Conservation (phyloP, 2,113 vertebrate species). For the Psammodynastes pulverulentus region DNA sequence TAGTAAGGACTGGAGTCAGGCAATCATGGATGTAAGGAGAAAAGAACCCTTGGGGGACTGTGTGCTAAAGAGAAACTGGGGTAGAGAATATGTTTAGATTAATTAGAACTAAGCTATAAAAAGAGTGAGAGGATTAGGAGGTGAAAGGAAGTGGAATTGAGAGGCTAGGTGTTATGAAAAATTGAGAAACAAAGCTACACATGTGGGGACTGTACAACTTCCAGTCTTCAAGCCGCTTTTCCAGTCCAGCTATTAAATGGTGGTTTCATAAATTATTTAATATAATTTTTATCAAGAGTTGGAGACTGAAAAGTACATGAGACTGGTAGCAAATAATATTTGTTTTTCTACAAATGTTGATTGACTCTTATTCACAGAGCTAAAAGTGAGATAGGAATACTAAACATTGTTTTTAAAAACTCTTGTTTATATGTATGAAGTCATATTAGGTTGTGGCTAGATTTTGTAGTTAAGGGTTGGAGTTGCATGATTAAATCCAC, state of each 20-base stretch:
- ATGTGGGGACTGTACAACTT: neutral
- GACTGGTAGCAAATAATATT: neutral
- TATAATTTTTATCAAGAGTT: neutral
- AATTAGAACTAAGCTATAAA: neutral
- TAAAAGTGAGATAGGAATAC: neutral
- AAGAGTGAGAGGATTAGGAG: neutral
- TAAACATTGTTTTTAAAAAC: neutral
- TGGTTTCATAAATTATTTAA: neutral
- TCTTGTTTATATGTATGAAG: neutral
- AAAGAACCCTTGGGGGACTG: neutral
- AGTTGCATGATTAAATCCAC: neutral
- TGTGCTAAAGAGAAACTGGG: neutral
- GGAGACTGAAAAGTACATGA: neutral
- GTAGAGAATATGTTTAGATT: neutral
- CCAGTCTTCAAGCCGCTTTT: neutral
- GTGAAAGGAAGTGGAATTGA: neutral
- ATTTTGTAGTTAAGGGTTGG: neutral
- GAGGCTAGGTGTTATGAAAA: neutral
- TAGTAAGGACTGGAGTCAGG: neutral
- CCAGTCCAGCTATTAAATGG: neutral
- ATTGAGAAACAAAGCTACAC: neutral
- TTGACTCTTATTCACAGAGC: neutral
- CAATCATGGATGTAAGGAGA: slow-evolving; percentile 12
- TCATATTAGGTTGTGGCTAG: neutral
- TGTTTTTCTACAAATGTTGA: neutral